Percentiles rank a stretch among this genome's conserved stretches.
Evolutionary conservation across 2,888 invertebrate species (phyloP).

Genomic region (Tuberolachnus salignus): DNA sequence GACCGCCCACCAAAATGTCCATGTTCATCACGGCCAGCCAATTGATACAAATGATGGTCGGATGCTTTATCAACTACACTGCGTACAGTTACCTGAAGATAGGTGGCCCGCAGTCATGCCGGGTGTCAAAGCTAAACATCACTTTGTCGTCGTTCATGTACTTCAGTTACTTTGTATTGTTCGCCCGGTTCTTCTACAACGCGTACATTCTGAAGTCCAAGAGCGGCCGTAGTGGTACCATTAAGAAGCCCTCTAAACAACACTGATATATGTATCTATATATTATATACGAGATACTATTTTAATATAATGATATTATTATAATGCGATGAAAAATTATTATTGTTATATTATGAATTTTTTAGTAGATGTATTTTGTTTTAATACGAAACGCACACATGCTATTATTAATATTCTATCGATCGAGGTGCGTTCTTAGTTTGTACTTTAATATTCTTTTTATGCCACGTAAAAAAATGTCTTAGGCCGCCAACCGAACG

Average conservation of each 20-base stretch:
- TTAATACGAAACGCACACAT: neutral
- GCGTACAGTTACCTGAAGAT: slow-evolving; percentile 75
- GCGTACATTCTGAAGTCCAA: slow-evolving; percentile 70
- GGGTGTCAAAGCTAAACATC: slow-evolving; percentile 83
- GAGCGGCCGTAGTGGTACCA: neutral
- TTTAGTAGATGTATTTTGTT: slow-evolving; percentile 17
- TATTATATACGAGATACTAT: slow-evolving; percentile 9
- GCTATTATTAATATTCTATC: neutral
- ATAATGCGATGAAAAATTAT: too few relatives aligned
- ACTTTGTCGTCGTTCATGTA: slow-evolving; percentile 92
- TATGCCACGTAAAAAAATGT: neutral
- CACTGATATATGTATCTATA: slow-evolving; percentile 35
- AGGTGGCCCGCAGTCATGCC: slow-evolving; percentile 72
- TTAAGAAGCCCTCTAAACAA: slow-evolving; percentile 31
- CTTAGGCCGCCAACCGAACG: neutral
- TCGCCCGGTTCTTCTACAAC: slow-evolving; percentile 92
- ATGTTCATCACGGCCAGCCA: slow-evolving; percentile 92
- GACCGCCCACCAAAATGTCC: slow-evolving; percentile 81
- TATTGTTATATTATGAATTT: slow-evolving; percentile 5
- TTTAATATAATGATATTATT: too few relatives aligned
- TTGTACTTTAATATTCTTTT: neutral
- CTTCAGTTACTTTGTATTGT: slow-evolving; percentile 89
- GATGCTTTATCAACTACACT: slow-evolving; percentile 89
- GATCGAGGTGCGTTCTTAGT: slow-evolving; percentile 12
- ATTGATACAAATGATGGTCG: slow-evolving; percentile 91